These are phyloP conservation scores for Tragelaphus strepsiceros DNA, from an alignment of 2,113 vertebrate species.

Conservation along the genomic window DNA sequence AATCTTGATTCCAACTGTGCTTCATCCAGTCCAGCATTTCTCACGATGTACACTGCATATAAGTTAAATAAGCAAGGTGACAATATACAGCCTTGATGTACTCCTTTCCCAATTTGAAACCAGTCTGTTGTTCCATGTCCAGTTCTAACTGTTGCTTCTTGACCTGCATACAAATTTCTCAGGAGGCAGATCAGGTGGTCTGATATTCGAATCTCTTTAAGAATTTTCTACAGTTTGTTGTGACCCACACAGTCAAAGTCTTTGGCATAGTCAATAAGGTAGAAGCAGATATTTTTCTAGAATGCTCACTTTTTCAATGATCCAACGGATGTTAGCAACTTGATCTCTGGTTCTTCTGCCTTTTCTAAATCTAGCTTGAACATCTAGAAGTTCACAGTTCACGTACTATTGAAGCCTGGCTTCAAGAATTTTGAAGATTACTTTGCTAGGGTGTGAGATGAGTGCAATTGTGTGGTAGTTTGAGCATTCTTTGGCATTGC, in stretches of 20 bases:
- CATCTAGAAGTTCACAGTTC: neutral
- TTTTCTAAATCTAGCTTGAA: neutral
- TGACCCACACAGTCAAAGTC: neutral
- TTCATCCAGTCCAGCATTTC: neutral
- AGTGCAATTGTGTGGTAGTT: neutral
- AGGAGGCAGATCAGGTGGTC: neutral
- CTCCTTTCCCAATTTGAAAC: neutral
- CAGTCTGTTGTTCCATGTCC: neutral
- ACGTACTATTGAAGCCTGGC: neutral
- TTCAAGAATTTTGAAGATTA: neutral
- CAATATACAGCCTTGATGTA: neutral
- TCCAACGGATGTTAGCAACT: neutral
- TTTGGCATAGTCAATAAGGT: neutral
- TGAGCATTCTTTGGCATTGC: neutral
- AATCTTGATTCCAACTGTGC: neutral
- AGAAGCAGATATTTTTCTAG: neutral
- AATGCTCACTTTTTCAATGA: neutral
- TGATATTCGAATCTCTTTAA: neutral
- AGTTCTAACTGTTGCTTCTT: neutral
- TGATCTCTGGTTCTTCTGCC: neutral
- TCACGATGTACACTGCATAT: neutral
- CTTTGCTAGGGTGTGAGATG: neutral
- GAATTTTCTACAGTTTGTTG: neutral
- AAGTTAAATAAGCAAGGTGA: neutral
- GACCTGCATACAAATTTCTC: neutral